These are phyloP conservation scores for Dolomedes plantarius DNA, from an alignment of 2,888 invertebrate species.

Conservation along the genomic window DNA sequence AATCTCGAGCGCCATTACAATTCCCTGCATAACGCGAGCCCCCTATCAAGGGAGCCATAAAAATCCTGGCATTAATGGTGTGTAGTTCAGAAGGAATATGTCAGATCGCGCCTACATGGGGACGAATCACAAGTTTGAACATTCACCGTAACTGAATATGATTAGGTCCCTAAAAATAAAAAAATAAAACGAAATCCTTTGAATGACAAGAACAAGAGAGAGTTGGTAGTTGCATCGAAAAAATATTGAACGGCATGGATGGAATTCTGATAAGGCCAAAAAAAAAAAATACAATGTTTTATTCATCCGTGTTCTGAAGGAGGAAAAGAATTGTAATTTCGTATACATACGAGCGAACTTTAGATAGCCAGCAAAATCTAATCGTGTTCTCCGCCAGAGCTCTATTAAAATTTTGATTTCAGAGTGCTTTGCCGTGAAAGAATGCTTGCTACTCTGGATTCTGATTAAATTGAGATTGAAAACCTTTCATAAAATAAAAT, in stretches of 20 bases:
- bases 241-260: background rate
- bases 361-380: background rate
- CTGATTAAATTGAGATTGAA: no score
- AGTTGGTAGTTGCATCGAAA: background rate
- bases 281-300: conserved; percentile 4
- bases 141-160: background rate
- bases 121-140: background rate
- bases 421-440: no score
- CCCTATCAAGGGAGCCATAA: conserved; percentile 1
- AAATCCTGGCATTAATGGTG: background rate
- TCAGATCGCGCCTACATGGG: background rate
- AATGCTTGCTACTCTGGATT: no score
- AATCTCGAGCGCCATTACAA: background rate
- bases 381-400: background rate
- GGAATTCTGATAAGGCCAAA: background rate
- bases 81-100: background rate
- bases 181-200: no score
- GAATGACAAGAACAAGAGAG: background rate
- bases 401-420: conserved; percentile 7
- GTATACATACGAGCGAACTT: background rate
- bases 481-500: no score
- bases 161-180: background rate
- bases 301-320: background rate
- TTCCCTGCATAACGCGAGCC: background rate
- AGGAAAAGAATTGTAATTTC: background rate